These are phyloP conservation scores for Nannoperca obscura DNA, from an alignment of 2,797 vertebrate genomes.

Conservation along the genomic window DNA sequence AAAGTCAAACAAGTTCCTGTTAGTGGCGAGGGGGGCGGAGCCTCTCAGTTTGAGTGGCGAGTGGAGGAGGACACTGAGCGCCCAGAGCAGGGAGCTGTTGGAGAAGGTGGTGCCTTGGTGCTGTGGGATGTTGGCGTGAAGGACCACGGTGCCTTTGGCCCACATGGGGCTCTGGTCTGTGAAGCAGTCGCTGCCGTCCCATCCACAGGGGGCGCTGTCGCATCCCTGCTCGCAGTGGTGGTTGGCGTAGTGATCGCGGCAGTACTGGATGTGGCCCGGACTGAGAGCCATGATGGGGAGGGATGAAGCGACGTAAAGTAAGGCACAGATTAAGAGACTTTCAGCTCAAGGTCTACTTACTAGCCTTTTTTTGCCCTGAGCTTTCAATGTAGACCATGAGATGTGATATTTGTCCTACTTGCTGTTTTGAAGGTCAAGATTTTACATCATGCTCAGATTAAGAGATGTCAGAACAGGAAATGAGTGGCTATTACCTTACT, in stretches of 20 bases:
- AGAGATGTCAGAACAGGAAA: no score
- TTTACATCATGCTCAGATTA: no score
- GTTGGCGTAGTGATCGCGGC: slow-evolving; percentile 88
- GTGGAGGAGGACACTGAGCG: slow-evolving; percentile 85
- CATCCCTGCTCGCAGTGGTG: slow-evolving; percentile 90
- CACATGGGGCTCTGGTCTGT: slow-evolving; percentile 55
- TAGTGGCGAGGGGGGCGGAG: slow-evolving; percentile 76
- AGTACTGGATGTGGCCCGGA: slow-evolving; percentile 87
- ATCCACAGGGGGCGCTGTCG: slow-evolving; percentile 87
- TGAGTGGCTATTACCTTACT: no score
- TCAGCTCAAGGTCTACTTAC: background rate
- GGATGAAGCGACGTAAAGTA: background rate
- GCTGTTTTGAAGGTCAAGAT: no score
- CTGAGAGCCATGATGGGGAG: slow-evolving; percentile 68
- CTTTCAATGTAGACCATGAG: background rate
- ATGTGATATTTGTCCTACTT: no score
- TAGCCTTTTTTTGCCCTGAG: background rate
- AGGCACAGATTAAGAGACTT: slow-evolving; percentile 3
- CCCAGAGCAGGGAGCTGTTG: slow-evolving; percentile 86
- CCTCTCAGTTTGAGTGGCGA: slow-evolving; percentile 82
- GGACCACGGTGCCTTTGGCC: slow-evolving; percentile 84
- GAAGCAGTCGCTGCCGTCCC: slow-evolving; percentile 92
- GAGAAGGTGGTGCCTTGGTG: slow-evolving; percentile 66
- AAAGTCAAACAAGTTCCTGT: slow-evolving; percentile 73
- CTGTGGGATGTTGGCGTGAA: slow-evolving; percentile 82